Percentiles rank a stretch among this genome's conserved stretches.
Evolutionary conservation across 92 coral and sea anemone genomes (phyloP).

Genomic region (Blastomussa wellsi): DNA sequence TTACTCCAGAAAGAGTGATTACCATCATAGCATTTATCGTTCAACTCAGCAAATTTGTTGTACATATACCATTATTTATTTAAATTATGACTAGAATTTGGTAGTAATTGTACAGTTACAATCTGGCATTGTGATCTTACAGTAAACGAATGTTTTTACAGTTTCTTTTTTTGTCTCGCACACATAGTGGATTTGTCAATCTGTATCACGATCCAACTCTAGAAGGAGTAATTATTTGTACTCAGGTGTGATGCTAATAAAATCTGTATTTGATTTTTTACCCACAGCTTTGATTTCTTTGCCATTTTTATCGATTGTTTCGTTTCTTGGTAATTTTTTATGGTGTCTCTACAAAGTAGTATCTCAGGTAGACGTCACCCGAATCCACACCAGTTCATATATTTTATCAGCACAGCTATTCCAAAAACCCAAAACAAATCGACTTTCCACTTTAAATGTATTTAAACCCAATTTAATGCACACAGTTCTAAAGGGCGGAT

Average conservation of each 20-base stretch:
- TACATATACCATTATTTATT: neutral
- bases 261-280: neutral
- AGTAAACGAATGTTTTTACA: neutral
- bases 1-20: neutral
- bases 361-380: neutral
- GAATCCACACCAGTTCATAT: neutral
- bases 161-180: neutral
- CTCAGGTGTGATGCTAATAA: neutral
- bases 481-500: neutral
- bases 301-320: neutral
- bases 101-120: neutral
- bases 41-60: neutral
- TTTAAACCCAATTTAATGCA: neutral
- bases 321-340: neutral
- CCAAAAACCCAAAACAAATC: conserved; percentile 2
- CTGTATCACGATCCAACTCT: neutral
- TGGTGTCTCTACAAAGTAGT: neutral
- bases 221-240: neutral
- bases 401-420: neutral
- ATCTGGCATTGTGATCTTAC: neutral
- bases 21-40: neutral
- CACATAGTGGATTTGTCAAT: neutral
- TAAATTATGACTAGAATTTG: neutral
- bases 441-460: neutral
- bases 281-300: neutral